Base-by-base conservation (phyloP, 2,888 invertebrate species). In the Lysandra coridon region DNA sequence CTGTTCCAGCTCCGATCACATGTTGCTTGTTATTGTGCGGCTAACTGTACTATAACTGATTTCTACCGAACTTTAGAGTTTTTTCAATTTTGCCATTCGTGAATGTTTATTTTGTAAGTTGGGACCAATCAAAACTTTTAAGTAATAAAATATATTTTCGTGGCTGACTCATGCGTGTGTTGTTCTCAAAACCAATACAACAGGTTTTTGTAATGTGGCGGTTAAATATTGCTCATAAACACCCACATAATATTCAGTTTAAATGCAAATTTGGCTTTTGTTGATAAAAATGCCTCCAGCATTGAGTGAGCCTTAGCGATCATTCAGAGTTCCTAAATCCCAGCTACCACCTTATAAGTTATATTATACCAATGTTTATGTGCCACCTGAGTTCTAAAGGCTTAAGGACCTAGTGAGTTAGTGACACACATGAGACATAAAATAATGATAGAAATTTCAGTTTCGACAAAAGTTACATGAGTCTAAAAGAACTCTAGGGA, bases 31-130 rank as follows among this genome's bases (percentile, higher is more conserved):
- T 86, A 84, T 87, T 87, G 83, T 85, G 81, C 57, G 12, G 62
- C 64, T 90, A 93, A 91, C 92, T 88, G 92, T 91, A 84, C n/a
- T 88, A 81, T 88, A 92, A 92, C 92, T 85, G 92, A 92, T 87
- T 90, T 83, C 86, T 90, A 89, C 87, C 86, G 90, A 89, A 86
- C 82, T 83, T 81, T 80, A n/a, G 44, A 5, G 6, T 69, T 69
- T 69, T 37, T 30, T 14, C 69, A 69, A 69, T 33, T 69, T 37
- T 5, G 33, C 17, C 4, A 23, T 33, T 30, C 30, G 17, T 57
- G 57, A 57, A 57, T 3, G 14, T 57, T 57, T 17, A 57, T 57
- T 17, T 57, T 17, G 17, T 57, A 14, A 17, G 49, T 49, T 49
- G 10, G 2, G 57, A 57, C 14, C 3, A 17, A 62, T 62, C 62